Percentiles rank a stretch among this genome's conserved stretches.
phyloP scores from a whole-genome alignment of 2,113 vertebrate genomes.

The Rhea americana region DNA sequence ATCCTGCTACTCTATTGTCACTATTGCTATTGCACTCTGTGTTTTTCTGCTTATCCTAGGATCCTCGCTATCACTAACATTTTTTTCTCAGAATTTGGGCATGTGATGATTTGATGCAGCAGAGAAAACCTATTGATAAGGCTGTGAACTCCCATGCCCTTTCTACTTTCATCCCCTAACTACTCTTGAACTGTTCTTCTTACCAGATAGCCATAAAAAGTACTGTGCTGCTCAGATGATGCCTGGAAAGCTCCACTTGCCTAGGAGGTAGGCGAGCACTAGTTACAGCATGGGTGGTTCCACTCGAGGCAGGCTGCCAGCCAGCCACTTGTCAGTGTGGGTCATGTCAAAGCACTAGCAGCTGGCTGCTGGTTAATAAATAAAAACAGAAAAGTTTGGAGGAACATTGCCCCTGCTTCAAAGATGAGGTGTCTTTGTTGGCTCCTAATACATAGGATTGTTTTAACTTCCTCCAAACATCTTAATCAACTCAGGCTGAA shows the following conservation, averaged over 20 bases:
- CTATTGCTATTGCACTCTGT: not conserved
- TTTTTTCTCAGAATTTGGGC: slow-evolving; percentile 39
- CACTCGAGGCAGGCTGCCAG: slow-evolving; percentile 35
- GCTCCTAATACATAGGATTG: not conserved
- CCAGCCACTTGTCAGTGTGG: not conserved
- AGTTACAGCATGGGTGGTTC: not conserved
- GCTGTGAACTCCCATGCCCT: slow-evolving; percentile 40
- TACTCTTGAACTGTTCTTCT: slow-evolving; percentile 43
- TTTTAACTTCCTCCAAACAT: slow-evolving; percentile 20
- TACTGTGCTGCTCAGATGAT: not conserved
- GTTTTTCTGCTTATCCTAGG: slow-evolving; percentile 13
- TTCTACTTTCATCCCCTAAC: slow-evolving; percentile 52
- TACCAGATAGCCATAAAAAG: slow-evolving; percentile 27
- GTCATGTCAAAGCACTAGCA: slow-evolving; percentile 1
- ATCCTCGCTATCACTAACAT: slow-evolving; percentile 28
- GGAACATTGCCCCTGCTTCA: slow-evolving; percentile 24
- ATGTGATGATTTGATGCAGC: slow-evolving; percentile 30
- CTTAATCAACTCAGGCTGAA: not conserved
- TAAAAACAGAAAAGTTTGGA: slow-evolving; percentile 48
- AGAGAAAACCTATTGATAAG: slow-evolving; percentile 45
- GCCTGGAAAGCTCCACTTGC: slow-evolving; percentile 28
- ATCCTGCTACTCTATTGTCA: not conserved
- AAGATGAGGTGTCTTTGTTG: slow-evolving; percentile 36
- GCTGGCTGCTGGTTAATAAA: slow-evolving; percentile 58
- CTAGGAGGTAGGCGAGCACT: not conserved